Base-by-base conservation (phyloP, 2,888 invertebrate species). In the Diarsia brunnea region DNA sequence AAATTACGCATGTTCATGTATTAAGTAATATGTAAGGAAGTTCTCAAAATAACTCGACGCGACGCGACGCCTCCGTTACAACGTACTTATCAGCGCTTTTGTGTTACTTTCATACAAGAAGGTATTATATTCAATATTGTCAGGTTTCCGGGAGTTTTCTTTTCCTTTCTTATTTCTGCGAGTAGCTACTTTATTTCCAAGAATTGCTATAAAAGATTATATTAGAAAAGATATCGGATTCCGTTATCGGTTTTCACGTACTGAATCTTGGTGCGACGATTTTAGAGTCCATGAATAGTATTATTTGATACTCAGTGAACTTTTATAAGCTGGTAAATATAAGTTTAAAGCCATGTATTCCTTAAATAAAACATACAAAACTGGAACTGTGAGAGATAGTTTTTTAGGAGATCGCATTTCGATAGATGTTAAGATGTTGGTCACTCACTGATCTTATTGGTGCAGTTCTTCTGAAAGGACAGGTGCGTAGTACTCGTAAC, bases 71-170 rank as follows among this genome's bases (percentile, higher is more conserved):
- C 49, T 63, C 49, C 14, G 12, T 63, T 55, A 64, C 63, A 27
- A 64, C 8, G 24, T 72, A 51, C 61, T 31, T 78, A 81, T 75
- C 76, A 64, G 21, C 53, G 76, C 76, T 81, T 78, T 78, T 75
- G 63, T 75, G 45, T 75, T 51, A 19, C 31, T 51, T 64, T 10
- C 63, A 58, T 51, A 68, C 55, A 71, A 69, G 60, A 67, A 43
- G 74, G 70, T 67, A 70, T 80, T 74, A 65, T 70, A 67, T 70
- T 58, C 24, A 84, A 70, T 69, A 61, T 68, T 75, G 60, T 51
- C 73, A 69, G 78, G 49, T 69, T 71, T 83, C 43, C 38, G 31
- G 31, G 64, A 82, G 67, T 58, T 38, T 81, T 67, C 76, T 63
- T 63, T 51, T 64, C 51, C 63, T 45, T 38, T 64, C 61, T 27